These are phyloP conservation scores for Spodoptera frugiperda DNA, from an alignment of 1,140 invertebrate genomes.

Conservation along the genomic window DNA sequence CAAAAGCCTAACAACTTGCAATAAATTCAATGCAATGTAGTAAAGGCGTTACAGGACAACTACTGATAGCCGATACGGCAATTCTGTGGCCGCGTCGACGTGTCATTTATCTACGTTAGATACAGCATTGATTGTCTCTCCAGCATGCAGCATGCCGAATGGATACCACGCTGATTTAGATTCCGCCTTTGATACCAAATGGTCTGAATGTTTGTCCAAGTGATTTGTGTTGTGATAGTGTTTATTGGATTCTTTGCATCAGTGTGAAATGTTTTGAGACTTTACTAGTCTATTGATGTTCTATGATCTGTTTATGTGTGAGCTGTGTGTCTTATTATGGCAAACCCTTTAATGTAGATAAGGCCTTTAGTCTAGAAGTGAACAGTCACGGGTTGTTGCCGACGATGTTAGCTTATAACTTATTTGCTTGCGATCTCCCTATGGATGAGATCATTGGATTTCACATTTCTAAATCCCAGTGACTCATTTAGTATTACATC, in stretches of 20 bases:
- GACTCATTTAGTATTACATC: too few species aligned
- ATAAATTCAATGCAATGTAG: not conserved
- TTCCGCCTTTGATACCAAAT: conserved; percentile 28
- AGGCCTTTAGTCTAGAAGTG: too few species aligned
- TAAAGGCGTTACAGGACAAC: conserved; percentile 8
- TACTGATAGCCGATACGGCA: not conserved
- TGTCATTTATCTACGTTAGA: conserved; percentile 11
- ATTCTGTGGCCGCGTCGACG: too few species aligned
- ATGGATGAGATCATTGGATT: too few species aligned
- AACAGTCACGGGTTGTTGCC: too few species aligned
- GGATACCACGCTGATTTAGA: conserved; percentile 30
- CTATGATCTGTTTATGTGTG: not conserved
- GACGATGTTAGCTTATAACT: too few species aligned
- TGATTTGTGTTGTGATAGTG: conserved; percentile 29
- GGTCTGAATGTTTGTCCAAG: conserved; percentile 24
- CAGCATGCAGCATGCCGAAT: conserved; percentile 3
- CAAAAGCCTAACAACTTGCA: not conserved
- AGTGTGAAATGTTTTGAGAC: conserved; percentile 7
- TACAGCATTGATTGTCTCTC: not conserved
- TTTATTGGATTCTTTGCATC: conserved; percentile 17
- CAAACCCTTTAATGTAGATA: too few species aligned
- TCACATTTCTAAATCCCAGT: too few species aligned
- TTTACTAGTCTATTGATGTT: not conserved
- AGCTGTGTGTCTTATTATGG: too few species aligned
- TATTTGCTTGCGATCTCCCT: too few species aligned